These are phyloP conservation scores for Drosophila equinoxialis DNA, from an alignment of 1,140 invertebrate species.

Conservation along the genomic window DNA sequence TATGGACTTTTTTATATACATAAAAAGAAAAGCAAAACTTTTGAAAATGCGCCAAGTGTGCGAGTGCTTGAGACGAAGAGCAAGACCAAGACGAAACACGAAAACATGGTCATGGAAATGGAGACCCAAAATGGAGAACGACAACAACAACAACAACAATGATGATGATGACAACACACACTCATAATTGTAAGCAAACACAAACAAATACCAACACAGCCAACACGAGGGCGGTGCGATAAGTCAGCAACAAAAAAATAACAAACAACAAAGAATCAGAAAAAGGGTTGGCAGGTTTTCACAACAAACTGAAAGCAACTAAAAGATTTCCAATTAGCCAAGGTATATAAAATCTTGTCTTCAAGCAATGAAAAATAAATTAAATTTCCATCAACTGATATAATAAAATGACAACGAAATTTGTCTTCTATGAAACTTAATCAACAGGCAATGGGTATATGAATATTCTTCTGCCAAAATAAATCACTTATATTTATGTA, in stretches of 20 bases:
- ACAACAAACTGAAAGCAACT: too few relatives aligned
- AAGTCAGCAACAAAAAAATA: slow-evolving; percentile 3
- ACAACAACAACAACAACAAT: neutral
- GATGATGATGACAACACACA: slow-evolving; percentile 69
- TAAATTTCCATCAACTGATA: too few relatives aligned
- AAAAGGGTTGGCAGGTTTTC: neutral
- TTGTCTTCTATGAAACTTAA: too few relatives aligned
- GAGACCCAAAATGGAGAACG: neutral
- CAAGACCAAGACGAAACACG: slow-evolving; percentile 27
- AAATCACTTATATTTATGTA: too few relatives aligned
- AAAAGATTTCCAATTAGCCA: too few relatives aligned
- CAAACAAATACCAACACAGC: slow-evolving; percentile 44
- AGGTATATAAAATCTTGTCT: too few relatives aligned
- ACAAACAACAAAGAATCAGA: neutral
- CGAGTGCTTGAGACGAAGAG: slow-evolving; percentile 67
- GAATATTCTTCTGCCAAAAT: too few relatives aligned
- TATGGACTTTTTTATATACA: neutral
- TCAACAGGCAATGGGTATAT: too few relatives aligned
- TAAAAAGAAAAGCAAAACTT: slow-evolving; percentile 21
- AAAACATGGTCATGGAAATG: neutral
- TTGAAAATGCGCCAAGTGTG: slow-evolving; percentile 57
- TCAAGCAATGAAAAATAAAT: too few relatives aligned
- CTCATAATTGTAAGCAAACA: slow-evolving; percentile 81
- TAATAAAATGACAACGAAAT: too few relatives aligned
- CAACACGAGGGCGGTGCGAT: slow-evolving; percentile 28